Conservation (phyloP, 2,113 vertebrate species). For the Micromys minutus region DNA sequence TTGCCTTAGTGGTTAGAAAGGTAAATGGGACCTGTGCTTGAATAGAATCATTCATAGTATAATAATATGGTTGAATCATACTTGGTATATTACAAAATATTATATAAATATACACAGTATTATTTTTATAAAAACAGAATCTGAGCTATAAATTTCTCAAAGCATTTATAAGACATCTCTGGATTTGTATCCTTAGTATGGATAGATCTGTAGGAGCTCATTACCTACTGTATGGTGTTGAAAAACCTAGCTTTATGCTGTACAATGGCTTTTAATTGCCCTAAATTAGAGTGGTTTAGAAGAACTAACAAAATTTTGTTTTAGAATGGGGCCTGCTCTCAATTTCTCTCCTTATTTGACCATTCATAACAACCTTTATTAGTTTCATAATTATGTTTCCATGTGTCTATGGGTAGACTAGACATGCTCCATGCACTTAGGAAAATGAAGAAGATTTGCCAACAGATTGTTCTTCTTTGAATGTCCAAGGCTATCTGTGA, state of each 20-base stretch:
- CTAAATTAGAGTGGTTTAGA: background rate
- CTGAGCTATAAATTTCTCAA: background rate
- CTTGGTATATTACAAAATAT: background rate
- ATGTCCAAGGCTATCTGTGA: background rate
- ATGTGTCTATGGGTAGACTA: background rate
- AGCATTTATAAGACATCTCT: background rate
- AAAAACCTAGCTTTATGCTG: background rate
- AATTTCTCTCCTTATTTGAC: background rate
- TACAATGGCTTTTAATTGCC: background rate
- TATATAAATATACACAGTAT: background rate
- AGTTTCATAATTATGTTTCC: background rate
- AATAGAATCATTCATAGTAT: background rate
- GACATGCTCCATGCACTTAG: conserved; percentile 41
- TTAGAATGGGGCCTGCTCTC: background rate
- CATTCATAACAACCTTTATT: background rate
- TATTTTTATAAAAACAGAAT: background rate
- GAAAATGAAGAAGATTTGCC: background rate
- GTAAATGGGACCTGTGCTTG: background rate
- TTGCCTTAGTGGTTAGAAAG: background rate
- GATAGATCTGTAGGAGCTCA: background rate
- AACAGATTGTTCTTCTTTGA: conserved; percentile 25
- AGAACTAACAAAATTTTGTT: background rate
- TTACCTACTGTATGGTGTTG: background rate
- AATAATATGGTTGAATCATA: background rate
- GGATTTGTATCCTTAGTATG: background rate